phyloP scores from a whole-genome alignment of 2,797 vertebrate genomes.

The Molossus molossus region DNA sequence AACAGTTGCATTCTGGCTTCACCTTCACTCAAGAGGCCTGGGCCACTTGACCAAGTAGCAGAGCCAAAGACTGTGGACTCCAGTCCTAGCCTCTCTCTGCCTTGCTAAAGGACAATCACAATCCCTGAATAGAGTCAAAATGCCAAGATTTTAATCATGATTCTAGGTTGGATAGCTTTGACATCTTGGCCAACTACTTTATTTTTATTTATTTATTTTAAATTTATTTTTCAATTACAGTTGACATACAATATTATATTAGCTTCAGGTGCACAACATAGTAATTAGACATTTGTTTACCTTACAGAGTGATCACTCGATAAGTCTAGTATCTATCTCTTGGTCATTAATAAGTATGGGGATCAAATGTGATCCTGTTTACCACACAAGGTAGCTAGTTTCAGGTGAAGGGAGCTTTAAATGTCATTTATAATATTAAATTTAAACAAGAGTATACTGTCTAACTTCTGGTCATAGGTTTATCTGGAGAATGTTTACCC shows the following conservation, averaged over 20 bases:
- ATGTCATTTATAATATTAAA: conserved; percentile 28
- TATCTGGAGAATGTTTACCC: not conserved
- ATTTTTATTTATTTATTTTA: not conserved
- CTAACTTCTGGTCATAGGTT: not conserved
- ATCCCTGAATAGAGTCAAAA: not conserved
- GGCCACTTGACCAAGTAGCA: not conserved
- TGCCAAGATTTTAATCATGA: not conserved
- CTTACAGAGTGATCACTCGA: not conserved
- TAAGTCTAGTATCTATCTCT: not conserved
- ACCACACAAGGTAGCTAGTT: not conserved
- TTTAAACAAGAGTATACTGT: not conserved
- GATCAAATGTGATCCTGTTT: not conserved
- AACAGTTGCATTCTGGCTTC: conserved; percentile 23
- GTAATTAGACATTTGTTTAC: not conserved
- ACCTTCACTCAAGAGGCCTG: not conserved
- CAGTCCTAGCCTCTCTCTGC: not conserved
- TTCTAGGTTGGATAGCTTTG: not conserved
- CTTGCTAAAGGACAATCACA: not conserved
- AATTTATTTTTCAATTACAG: not conserved
- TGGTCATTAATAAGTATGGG: not conserved
- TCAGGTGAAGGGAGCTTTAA: not conserved
- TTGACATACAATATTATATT: not conserved
- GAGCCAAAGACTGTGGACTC: not conserved
- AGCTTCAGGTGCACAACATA: not conserved
- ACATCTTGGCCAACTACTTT: conserved; percentile 12